Evolutionary conservation across 2,888 invertebrate genomes (phyloP).

Genomic region (Caenorhabditis plicata): DNA sequence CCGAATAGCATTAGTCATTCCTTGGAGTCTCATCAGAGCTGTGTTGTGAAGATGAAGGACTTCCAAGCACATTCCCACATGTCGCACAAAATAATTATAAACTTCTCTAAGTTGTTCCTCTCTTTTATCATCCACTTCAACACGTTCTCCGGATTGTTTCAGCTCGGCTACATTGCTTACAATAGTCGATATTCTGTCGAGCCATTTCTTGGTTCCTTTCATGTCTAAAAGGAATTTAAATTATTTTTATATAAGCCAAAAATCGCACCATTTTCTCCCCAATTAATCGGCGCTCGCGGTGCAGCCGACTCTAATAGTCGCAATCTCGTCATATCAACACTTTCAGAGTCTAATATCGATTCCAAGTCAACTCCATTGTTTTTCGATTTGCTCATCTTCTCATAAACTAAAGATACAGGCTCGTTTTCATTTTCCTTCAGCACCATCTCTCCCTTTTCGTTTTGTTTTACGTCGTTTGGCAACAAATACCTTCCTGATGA

Average conservation of each 20-base stretch:
- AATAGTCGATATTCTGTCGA: constrained; percentile 51
- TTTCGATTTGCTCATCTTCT: constrained; percentile 99
- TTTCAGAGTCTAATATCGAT: constrained; percentile 77
- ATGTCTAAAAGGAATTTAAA: constrained; percentile 65
- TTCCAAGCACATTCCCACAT: constrained; percentile 57
- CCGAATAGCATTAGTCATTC: constrained; percentile 52
- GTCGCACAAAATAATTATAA: constrained; percentile 59
- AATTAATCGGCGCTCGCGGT: constrained; percentile 84
- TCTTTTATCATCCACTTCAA: constrained; percentile 1
- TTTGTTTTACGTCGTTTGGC: constrained; percentile 72
- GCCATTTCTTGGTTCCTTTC: constrained; percentile 51
- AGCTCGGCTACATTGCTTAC: constrained; percentile 44
- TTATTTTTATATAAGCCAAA: too few relatives aligned
- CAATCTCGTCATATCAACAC: constrained; percentile 85
- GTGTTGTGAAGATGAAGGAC: constrained; percentile 59
- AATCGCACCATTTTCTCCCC: constrained; percentile 79
- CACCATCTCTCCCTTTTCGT: constrained; percentile 7
- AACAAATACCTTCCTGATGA: constrained; percentile 79
- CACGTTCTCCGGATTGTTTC: constrained; percentile 1
- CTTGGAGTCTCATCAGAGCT: constrained; percentile 52
- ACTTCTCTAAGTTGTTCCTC: constrained; percentile 42
- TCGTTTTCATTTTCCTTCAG: constrained; percentile 13
- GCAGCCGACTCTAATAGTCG: constrained; percentile 86
- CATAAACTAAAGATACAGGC: constrained; percentile 78
- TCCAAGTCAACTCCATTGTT: constrained; percentile 76